Percentiles rank a stretch among this genome's conserved stretches.
These are phyloP conservation scores for Sarcophaga subvicina DNA, from an alignment of 2,888 invertebrate genomes.

Conservation along the genomic window DNA sequence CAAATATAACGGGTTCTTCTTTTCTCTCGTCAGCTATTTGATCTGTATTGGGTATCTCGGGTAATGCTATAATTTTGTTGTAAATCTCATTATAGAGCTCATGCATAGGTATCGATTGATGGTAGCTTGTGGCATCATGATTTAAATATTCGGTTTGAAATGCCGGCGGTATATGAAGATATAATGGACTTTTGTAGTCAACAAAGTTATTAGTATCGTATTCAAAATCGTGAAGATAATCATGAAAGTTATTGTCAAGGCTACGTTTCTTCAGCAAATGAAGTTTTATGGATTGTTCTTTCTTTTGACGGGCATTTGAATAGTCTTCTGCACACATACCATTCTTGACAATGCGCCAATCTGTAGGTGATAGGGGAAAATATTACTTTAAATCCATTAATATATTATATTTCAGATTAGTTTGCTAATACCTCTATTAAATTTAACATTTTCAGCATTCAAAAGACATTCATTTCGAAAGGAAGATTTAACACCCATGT, in stretches of 20 bases:
- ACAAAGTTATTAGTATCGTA: slow-evolving; percentile 28
- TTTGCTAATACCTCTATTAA: slow-evolving; percentile 71
- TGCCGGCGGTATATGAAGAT: slow-evolving; percentile 73
- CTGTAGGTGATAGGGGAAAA: slow-evolving; percentile 58
- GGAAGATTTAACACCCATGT: slow-evolving; percentile 77
- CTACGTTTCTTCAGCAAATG: slow-evolving; percentile 71
- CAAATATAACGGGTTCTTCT: neutral
- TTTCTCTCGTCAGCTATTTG: neutral
- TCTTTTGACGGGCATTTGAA: slow-evolving; percentile 24
- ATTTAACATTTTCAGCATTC: slow-evolving; percentile 75
- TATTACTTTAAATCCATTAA: no score
- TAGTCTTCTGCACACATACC: slow-evolving; percentile 77
- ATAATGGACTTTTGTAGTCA: slow-evolving; percentile 28
- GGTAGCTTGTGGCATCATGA: slow-evolving; percentile 12
- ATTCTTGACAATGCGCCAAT: slow-evolving; percentile 75
- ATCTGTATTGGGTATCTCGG: neutral
- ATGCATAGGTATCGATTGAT: neutral
- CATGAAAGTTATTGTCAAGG: slow-evolving; percentile 50
- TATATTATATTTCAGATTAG: neutral
- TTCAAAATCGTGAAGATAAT: slow-evolving; percentile 33
- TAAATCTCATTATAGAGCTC: slow-evolving; percentile 32
- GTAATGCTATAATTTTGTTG: slow-evolving; percentile 20
- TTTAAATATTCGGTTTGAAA: slow-evolving; percentile 71
- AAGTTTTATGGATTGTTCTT: slow-evolving; percentile 48
- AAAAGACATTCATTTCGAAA: slow-evolving; percentile 77